These are phyloP conservation scores for Phaedon cochleariae DNA, from an alignment of 2,888 invertebrate species.

Conservation along the genomic window DNA sequence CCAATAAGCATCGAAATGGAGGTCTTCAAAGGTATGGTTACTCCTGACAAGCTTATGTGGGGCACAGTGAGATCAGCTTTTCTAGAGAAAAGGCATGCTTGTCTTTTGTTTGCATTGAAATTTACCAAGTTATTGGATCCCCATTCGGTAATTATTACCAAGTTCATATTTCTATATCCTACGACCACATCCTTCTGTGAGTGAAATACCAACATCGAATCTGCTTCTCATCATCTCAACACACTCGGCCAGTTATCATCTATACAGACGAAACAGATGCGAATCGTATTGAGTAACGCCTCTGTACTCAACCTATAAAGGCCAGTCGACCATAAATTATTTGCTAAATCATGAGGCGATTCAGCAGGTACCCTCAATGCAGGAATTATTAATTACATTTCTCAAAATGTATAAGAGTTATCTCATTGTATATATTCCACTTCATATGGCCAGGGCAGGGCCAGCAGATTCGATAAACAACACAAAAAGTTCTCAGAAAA, in stretches of 20 bases:
- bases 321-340: conserved; percentile 25
- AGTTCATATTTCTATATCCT: too few relatives aligned
- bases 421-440: not conserved
- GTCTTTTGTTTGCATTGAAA: too few relatives aligned
- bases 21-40: too few relatives aligned
- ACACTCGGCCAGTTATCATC: not conserved
- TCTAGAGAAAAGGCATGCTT: too few relatives aligned
- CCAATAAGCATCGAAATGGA: too few relatives aligned
- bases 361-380: conserved; percentile 21
- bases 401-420: conserved; percentile 17
- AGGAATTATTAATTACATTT: conserved; percentile 28
- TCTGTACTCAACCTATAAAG: not conserved
- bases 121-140: too few relatives aligned
- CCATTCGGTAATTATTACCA: too few relatives aligned
- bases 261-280: not conserved
- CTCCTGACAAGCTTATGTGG: too few relatives aligned
- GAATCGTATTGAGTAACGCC: conserved; percentile 3
- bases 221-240: not conserved
- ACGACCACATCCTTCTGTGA: too few relatives aligned
- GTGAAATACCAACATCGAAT: not conserved
- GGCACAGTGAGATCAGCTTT: too few relatives aligned
- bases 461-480: not conserved
- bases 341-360: conserved; percentile 22
- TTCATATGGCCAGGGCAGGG: not conserved
- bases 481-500: too few relatives aligned